Evolutionary conservation across 1,140 invertebrate species (phyloP).

Genomic region (Hyles euphorbiae): DNA sequence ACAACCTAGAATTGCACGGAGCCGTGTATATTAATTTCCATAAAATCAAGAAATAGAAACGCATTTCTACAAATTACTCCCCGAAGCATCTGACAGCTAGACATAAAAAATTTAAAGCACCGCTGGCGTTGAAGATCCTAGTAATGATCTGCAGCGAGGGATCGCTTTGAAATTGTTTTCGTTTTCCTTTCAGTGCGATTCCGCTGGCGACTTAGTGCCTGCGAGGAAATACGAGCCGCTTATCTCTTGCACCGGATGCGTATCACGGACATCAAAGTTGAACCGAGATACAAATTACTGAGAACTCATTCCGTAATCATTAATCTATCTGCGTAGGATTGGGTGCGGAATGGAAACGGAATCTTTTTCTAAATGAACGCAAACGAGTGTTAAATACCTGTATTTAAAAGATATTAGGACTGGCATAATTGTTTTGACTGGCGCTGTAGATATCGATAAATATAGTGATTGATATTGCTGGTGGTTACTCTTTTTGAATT

Average conservation of each 20-base stretch:
- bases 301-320: no score
- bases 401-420: no score
- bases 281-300: background rate
- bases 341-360: no score
- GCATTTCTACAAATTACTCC: constrained; percentile 24
- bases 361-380: no score
- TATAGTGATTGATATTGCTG: no score
- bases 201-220: constrained; percentile 25
- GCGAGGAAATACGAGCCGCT: constrained; percentile 27
- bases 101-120: constrained; percentile 27
- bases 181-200: constrained; percentile 28
- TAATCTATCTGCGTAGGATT: no score
- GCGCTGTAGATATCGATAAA: no score
- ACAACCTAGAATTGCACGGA: no score
- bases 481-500: no score
- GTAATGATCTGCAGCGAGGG: constrained; percentile 41
- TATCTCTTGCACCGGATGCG: constrained; percentile 21
- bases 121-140: constrained; percentile 27
- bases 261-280: constrained; percentile 9
- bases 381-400: no score
- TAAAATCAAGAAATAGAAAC: constrained; percentile 20
- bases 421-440: no score
- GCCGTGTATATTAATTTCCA: constrained; percentile 17
- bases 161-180: constrained; percentile 52
- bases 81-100: constrained; percentile 19